Evolutionary conservation across 2,888 invertebrate species (phyloP), one percentile per base, ranked within the genome.

Genomic region (Tribolium freemani): DNA sequence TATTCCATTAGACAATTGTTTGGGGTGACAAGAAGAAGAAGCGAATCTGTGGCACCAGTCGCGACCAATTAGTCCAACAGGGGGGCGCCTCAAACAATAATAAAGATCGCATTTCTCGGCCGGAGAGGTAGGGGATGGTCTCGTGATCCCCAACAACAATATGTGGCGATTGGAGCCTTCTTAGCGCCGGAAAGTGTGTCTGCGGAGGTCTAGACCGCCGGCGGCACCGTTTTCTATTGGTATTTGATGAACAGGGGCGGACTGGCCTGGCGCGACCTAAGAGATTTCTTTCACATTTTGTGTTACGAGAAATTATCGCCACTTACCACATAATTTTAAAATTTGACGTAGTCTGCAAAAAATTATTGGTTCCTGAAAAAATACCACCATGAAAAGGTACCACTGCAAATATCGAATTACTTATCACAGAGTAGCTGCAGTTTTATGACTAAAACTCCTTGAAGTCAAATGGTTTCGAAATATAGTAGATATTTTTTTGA

Each of bases 101-200:
- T 75, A 75, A 74, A 73, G 75, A 76, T 76, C 76, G 67, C 75
- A 67, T 76, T 76, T 72, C 76, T 51, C 64, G 51, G 56, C 16
- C 16, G 16, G 16, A 16, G 16, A 16, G 16, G 16, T 16, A 56
- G 46, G 73, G 63, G 71, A 50, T 60, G 60, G 61, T 61, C 10
- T 16, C 30, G 71, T 72, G 77, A 75, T 74, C 73, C 68, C 70
- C 75, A 76, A 75, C 75, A 77, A 77, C 76, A 77, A 76, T 77
- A 76, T 81, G 81, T 78, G 79, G 77, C 77, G 80, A 80, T 73
- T 74, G 78, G 77, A 78, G 78, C 76, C 81, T 78, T 80, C 81
- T 76, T 76, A 69, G 74, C 73, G 76, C 78, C 80, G 79, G 79
- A 77, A 80, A 80, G 77, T 80, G 75, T 75, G 78, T 79, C 78